Base-by-base conservation (phyloP, 2,113 vertebrate genomes). In the Piaya cayana region DNA sequence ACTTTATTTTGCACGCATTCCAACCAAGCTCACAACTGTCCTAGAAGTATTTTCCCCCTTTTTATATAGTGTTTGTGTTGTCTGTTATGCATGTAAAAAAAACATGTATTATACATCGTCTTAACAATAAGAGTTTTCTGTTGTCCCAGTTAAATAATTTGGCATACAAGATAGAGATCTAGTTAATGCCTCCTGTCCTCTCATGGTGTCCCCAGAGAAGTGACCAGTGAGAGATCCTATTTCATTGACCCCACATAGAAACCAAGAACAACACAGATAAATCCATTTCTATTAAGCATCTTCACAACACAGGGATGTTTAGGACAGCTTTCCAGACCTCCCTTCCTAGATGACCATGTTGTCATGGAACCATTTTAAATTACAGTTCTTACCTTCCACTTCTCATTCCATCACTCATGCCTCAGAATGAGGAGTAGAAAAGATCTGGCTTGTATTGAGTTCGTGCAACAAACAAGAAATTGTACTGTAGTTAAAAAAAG, bases 71-170 rank as follows among this genome's bases (percentile, higher is more conserved):
- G 2, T 52, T 27, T 25, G 27, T 27, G 2, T 7, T 12, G 69
- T 56, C 68, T 65, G 1, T 39, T 26, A 37, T 32, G 63, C 22
- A 18, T 42, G 15, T 60, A 72, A 72, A 68, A 4, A 45, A 62
- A 25, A n/a, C n/a, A 39, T 3, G 22, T 70, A 36, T 14, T 18
- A 25, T 14, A 30, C 1, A 2, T 34, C 8, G 47, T 53, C 23
- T 62, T 20, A 55, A 39, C 1, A 78, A 18, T 1, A 56, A n/a
- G 0, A 30, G 6, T 0, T 9, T 75, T 63, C 23, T 53, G 5
- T 67, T 11, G 4, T 82, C 19, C 16, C 14, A n/a, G 15, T 39
- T 53, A 70, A 47, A 53, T 23, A 42, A 12, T 6, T 47, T 72
- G 12, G 8, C 36, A 65, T 37, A n/a, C 12, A 82, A 49, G 5